A percentile compares a stretch with the other conserved stretches of the same genome.
phyloP scores from a whole-genome alignment of 1,140 invertebrate species.

The Drosophila miranda region DNA sequence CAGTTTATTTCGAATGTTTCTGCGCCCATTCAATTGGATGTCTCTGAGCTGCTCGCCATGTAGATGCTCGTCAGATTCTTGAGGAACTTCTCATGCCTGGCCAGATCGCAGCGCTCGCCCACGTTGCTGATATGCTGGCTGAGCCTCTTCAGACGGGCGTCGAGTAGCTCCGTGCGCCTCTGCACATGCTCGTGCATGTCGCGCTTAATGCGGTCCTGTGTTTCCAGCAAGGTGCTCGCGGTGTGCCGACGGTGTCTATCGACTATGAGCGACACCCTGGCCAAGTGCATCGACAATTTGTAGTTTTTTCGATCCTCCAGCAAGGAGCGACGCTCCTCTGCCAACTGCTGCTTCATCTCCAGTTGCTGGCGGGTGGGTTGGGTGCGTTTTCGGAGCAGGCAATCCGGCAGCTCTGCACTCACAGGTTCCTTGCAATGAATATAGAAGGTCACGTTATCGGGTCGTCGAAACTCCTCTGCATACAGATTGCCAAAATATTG shows the following conservation, averaged over 20 bases:
- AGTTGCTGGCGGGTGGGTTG: neutral
- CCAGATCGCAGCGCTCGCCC: slow-evolving; percentile 13
- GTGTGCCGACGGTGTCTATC: neutral
- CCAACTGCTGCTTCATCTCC: slow-evolving; percentile 7
- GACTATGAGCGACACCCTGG: slow-evolving; percentile 5
- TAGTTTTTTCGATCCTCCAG: slow-evolving; percentile 9
- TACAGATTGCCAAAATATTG: neutral
- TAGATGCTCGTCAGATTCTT: slow-evolving; percentile 27
- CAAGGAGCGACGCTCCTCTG: slow-evolving; percentile 5
- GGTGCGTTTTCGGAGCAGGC: slow-evolving; percentile 5
- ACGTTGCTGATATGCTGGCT: slow-evolving; percentile 28
- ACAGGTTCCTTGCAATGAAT: slow-evolving; percentile 29
- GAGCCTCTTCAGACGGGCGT: slow-evolving; percentile 7
- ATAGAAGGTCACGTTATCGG: slow-evolving; percentile 17
- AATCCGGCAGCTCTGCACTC: slow-evolving; percentile 1
- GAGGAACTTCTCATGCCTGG: slow-evolving; percentile 33
- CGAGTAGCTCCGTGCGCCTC: neutral
- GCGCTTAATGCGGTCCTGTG: neutral
- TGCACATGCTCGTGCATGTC: slow-evolving; percentile 50
- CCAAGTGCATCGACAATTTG: neutral
- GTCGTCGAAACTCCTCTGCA: no score
- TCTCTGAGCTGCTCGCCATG: slow-evolving; percentile 1
- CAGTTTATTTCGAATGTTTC: slow-evolving; percentile 14
- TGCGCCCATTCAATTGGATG: neutral
- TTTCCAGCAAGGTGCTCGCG: neutral